These are phyloP conservation scores for Tursiops truncatus DNA, from an alignment of 2,113 vertebrate species.

Conservation along the genomic window DNA sequence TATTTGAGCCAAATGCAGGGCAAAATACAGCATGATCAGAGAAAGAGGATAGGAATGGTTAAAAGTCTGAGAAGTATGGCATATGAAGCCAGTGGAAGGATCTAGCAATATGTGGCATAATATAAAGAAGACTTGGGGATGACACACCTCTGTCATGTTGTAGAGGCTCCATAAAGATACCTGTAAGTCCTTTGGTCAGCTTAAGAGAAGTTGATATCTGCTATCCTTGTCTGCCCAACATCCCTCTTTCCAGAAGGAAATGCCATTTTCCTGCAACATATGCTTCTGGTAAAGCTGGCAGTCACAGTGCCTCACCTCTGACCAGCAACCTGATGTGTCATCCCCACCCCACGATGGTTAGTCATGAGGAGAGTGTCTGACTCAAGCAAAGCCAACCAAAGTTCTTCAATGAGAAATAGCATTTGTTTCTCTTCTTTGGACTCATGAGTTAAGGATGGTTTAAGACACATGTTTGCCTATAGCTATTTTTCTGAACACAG, in stretches of 20 bases:
- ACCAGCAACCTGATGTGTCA: not conserved
- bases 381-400: not conserved
- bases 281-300: not conserved
- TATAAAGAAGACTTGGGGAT: not conserved
- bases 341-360: not conserved
- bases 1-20: not conserved
- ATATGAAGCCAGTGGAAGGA: not conserved
- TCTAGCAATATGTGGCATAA: not conserved
- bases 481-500: not conserved
- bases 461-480: not conserved
- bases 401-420: not conserved
- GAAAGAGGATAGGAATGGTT: not conserved
- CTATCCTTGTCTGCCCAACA: not conserved
- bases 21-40: not conserved
- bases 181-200: not conserved
- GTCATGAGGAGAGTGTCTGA: not conserved
- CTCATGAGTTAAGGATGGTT: not conserved
- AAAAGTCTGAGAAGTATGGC: not conserved
- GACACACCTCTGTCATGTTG: not conserved
- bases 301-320: not conserved
- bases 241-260: not conserved
- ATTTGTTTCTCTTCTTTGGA: not conserved
- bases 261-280: not conserved
- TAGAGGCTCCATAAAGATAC: not conserved
- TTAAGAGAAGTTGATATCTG: not conserved